Base-by-base conservation (phyloP, 1,140 invertebrate species). In the Cylas formicarius region DNA sequence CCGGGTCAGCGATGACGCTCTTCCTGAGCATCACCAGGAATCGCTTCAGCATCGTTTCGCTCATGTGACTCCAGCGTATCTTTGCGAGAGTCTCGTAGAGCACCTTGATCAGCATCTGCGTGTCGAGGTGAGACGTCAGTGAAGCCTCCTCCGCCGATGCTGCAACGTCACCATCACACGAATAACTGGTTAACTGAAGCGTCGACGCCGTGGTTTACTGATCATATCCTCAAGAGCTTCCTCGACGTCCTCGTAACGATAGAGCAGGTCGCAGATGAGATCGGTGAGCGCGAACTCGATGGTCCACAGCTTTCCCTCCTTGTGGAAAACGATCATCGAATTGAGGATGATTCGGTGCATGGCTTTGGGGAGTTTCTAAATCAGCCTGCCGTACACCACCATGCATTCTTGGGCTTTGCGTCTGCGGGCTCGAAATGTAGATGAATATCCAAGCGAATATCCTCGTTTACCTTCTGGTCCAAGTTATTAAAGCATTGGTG, bases 31-130 rank as follows among this genome's bases (percentile, higher is more conserved):
- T 61, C 17, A 60, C 50, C 16, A 77, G 50, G 17, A 76, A 55
- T 33, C 65, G 67, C 18, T 67, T 58, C 1, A 76, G 40, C 4
- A 69, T 53, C 2, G 47, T 21, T 16, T 67, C 60, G 4, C 65
- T 50, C 23, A 66, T 65, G 21, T 66, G 57, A n/a, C 66, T 52
- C 73, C 74, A 77, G 13, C 66, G 48, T 20, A 70, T 64, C 40
- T 57, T 49, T 18, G 69, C 60, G 4, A 75, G 49, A 0, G 73
- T 53, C 37, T 70, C 67, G 17, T 71, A 71, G 1, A 75, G 48
- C 6, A 74, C 63, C 53, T 67, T 58, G 13, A 72, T 50, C 8
- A 61, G 28, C 38, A 56, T 47, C 23, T 50, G 47, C 18, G 55
- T 44, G 18, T 55, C 53, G 6, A 39, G 20, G 9, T 37, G 21